Conservation (phyloP, 1,140 invertebrate genomes). For the Akabosia matsudoensis region DNA sequence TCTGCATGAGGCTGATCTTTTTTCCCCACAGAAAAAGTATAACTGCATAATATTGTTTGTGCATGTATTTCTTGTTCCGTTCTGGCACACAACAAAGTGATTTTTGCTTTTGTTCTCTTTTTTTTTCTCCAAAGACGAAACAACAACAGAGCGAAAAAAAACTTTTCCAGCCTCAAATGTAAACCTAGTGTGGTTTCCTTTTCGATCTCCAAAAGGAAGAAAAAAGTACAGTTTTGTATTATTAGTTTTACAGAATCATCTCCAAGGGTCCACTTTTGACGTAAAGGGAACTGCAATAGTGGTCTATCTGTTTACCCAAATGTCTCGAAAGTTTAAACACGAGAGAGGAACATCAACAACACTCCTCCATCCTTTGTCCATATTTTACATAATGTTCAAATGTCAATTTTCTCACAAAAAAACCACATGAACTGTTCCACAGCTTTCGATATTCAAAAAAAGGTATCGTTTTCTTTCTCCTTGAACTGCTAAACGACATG, state of each 20-base stretch:
- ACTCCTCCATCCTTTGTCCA: not conserved
- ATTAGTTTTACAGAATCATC: too few species aligned
- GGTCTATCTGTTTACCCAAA: not conserved
- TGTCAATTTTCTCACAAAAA: slow-evolving; percentile 2
- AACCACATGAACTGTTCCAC: not conserved
- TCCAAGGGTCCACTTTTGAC: slow-evolving; percentile 14
- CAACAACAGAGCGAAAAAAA: too few species aligned
- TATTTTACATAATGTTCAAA: not conserved
- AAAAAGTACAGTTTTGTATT: too few species aligned
- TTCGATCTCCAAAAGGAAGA: too few species aligned
- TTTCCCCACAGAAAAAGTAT: too few species aligned
- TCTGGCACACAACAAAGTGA: not conserved
- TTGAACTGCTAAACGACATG: not conserved
- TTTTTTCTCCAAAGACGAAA: not conserved
- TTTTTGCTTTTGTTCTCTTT: not conserved
- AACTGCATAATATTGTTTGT: not conserved
- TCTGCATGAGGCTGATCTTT: slow-evolving; percentile 21
- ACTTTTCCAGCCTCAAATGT: too few species aligned
- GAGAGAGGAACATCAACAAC: not conserved
- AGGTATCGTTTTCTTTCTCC: not conserved
- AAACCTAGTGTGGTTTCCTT: too few species aligned
- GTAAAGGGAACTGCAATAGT: not conserved
- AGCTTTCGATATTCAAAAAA: slow-evolving; percentile 1
- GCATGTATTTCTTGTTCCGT: not conserved
- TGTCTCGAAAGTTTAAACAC: not conserved